Conservation (phyloP, 2,797 vertebrate species). For the Xenopus petersii region DNA sequence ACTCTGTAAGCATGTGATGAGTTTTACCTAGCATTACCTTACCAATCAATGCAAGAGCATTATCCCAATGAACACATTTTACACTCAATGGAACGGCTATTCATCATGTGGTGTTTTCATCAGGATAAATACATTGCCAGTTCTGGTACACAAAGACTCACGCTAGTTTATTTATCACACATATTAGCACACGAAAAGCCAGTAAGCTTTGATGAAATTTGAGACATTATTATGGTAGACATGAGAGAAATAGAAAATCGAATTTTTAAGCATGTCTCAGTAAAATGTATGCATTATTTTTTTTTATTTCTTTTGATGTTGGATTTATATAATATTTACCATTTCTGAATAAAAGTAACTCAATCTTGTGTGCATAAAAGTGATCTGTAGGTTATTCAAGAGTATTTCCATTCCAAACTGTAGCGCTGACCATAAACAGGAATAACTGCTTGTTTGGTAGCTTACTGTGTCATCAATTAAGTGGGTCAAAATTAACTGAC, state of each 20-base stretch:
- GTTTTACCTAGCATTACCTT: conserved; percentile 45
- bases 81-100: conserved; percentile 33
- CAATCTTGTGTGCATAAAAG: too few relatives aligned
- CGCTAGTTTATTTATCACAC: conserved; percentile 6
- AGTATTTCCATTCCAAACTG: too few relatives aligned
- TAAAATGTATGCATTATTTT: too few relatives aligned
- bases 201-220: not conserved
- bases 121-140: conserved; percentile 15
- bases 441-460: too few relatives aligned
- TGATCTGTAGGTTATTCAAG: too few relatives aligned
- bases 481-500: too few relatives aligned
- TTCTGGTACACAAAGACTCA: not conserved
- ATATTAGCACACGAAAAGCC: not conserved
- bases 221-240: not conserved
- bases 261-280: too few relatives aligned
- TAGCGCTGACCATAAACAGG: too few relatives aligned
- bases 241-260: not conserved
- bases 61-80: conserved; percentile 41
- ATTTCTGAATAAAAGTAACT: too few relatives aligned
- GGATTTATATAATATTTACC: too few relatives aligned
- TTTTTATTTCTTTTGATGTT: too few relatives aligned
- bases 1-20: conserved; percentile 32
- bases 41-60: conserved; percentile 47
- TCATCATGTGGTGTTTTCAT: conserved; percentile 29
- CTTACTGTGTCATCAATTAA: too few relatives aligned